Conservation (phyloP, 1,140 invertebrate species). For the fruit fly (Drosophila melanogaster) region DNA sequence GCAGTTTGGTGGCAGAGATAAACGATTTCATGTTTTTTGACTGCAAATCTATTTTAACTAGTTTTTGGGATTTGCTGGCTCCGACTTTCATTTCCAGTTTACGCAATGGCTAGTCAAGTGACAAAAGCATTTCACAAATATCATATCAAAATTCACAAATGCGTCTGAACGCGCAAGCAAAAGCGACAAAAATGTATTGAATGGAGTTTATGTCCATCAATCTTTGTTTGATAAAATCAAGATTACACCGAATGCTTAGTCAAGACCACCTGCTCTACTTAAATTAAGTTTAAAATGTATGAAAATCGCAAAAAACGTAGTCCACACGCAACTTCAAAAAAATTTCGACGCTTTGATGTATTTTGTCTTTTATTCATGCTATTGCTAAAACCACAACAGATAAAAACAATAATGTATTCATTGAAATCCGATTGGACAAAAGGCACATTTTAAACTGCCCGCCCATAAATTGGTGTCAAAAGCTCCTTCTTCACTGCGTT, state of each 20-base stretch:
- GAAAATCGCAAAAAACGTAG: neutral
- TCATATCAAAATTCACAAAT: constrained; percentile 44
- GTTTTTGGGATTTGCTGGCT: constrained; percentile 35
- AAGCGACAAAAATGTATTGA: constrained; percentile 14
- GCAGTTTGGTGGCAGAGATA: constrained; percentile 24
- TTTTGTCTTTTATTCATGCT: neutral
- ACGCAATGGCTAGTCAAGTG: constrained; percentile 41
- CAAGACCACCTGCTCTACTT: constrained; percentile 18
- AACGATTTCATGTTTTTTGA: constrained; percentile 13
- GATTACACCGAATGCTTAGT: constrained; percentile 9
- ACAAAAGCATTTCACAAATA: constrained; percentile 55
- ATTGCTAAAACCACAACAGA: neutral
- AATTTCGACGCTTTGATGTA: neutral
- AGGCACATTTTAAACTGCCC: neutral
- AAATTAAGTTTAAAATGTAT: neutral
- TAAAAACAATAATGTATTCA: neutral
- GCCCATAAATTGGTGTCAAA: neutral
- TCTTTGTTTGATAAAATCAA: constrained; percentile 6
- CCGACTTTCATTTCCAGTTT: constrained; percentile 57
- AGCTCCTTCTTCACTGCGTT: neutral
- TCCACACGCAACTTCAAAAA: neutral
- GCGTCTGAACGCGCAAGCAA: constrained; percentile 1
- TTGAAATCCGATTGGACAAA: neutral
- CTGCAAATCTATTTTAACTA: constrained; percentile 41
- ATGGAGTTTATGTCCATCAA: constrained; percentile 17